Evolutionary conservation across 2,888 invertebrate genomes (phyloP), one percentile per base, ranked within the genome.

Genomic region (Leptopilina myrica): DNA sequence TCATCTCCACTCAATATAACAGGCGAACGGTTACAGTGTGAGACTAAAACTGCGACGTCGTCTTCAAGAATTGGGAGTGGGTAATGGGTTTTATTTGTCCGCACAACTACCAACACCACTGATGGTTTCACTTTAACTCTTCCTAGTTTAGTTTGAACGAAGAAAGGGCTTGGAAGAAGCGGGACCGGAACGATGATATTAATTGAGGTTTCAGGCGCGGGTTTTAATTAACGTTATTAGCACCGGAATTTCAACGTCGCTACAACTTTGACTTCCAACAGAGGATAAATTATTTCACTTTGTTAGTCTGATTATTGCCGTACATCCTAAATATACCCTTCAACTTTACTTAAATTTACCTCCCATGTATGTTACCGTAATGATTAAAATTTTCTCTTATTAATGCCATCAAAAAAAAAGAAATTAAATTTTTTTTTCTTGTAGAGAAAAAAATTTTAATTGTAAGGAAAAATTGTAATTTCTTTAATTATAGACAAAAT

Each of bases 21-120:
- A 33, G 33, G 33, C 33, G 5, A 33, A 33, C 43, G 8, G 43
- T 8, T 43, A 43, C 43, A 43, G 84, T 84, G 85, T 80, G 80
- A 77, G 84, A 79, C 79, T 82, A 56, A 5, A 73, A 73, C n/a
- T 79, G 80, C 81, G 82, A 82, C 83, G 84, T 85, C 83, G 84
- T 85, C 84, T 87, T 85, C 83, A 69, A 73, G 56, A 73, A 73
- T 73, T 81, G 86, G 88, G 89, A 84, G 86, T 89, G 91, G 88
- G 90, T 91, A 91, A 91, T 91, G 90, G 91, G 82, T 91, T 91
- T 91, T 90, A 90, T 90, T 90, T 90, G 90, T 90, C 87, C 87
- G 86, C 87, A 82, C 85, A 86, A 84, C 64, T 76, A 64, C 84
- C 80, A 78, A 79, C 85, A 80, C 84, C 85, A 78, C 84, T 84